phyloP scores from a whole-genome alignment of 2,888 invertebrate species.

The Orthonevra nobilis region DNA sequence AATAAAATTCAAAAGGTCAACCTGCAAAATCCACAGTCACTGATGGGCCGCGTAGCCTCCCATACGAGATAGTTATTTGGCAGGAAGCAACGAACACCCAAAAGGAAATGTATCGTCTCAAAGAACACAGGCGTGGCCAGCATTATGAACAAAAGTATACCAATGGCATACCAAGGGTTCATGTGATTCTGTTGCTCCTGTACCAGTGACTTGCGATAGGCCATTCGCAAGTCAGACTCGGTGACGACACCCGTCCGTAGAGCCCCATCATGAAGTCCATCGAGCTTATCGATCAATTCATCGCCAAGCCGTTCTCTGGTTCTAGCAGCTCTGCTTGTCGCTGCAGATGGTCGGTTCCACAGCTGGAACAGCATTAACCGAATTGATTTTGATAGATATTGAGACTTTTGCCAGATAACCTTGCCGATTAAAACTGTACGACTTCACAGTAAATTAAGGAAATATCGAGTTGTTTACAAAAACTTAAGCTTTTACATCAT shows the following conservation, averaged over 20 bases:
- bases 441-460: slow-evolving; percentile 37
- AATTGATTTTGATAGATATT: background rate
- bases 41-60: slow-evolving; percentile 92
- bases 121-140: slow-evolving; percentile 78
- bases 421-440: slow-evolving; percentile 6
- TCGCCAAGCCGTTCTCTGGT: slow-evolving; percentile 74
- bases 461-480: slow-evolving; percentile 61
- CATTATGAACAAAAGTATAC: slow-evolving; percentile 77
- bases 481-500: slow-evolving; percentile 63
- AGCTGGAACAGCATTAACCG: slow-evolving; percentile 73
- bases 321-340: slow-evolving; percentile 72
- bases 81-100: slow-evolving; percentile 87
- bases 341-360: slow-evolving; percentile 76
- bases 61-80: slow-evolving; percentile 92
- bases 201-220: slow-evolving; percentile 76
- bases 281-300: slow-evolving; percentile 75
- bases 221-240: slow-evolving; percentile 76
- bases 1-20: slow-evolving; percentile 26
- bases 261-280: slow-evolving; percentile 76
- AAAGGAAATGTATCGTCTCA: slow-evolving; percentile 78
- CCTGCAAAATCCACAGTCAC: slow-evolving; percentile 89
- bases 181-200: slow-evolving; percentile 75
- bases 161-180: slow-evolving; percentile 76
- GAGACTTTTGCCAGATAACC: slow-evolving; percentile 35
- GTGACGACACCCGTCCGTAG: slow-evolving; percentile 77